phyloP scores from a whole-genome alignment of 2,797 vertebrate species.

The Cheirogaleus major region DNA sequence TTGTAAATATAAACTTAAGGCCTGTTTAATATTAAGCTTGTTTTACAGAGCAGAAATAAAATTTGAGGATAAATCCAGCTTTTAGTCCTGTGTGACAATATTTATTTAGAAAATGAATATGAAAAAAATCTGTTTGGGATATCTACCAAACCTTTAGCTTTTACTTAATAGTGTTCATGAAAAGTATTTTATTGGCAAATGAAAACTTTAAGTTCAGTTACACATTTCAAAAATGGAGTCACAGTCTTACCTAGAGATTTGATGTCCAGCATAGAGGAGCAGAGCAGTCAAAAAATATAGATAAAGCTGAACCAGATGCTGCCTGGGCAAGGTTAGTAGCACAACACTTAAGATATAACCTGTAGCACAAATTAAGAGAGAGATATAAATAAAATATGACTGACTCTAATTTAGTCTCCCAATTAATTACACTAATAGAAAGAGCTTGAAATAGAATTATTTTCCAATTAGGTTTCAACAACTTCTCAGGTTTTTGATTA shows the following conservation, averaged over 20 bases:
- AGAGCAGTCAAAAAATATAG: conserved; percentile 96
- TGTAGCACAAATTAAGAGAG: conserved; percentile 81
- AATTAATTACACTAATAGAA: conserved; percentile 44
- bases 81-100: neutral
- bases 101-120: conserved; percentile 40
- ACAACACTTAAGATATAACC: conserved; percentile 98
- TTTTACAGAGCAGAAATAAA: conserved; percentile 29
- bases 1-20: conserved; percentile 9
- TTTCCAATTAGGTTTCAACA: conserved; percentile 4
- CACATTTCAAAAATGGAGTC: neutral
- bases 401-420: neutral
- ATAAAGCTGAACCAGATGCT: conserved; percentile 98
- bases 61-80: neutral
- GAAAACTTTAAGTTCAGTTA: conserved; percentile 50
- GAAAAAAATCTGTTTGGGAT: neutral
- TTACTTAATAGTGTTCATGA: neutral
- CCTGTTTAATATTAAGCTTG: neutral
- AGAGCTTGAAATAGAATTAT: conserved; percentile 3
- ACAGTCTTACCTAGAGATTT: conserved; percentile 94
- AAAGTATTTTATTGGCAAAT: conserved; percentile 18
- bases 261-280: conserved; percentile 97
- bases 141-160: neutral
- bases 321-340: conserved; percentile 96
- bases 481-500: neutral
- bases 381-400: neutral